Base-by-base conservation (phyloP, 2,797 vertebrate genomes). In the Lacerta agilis region DNA sequence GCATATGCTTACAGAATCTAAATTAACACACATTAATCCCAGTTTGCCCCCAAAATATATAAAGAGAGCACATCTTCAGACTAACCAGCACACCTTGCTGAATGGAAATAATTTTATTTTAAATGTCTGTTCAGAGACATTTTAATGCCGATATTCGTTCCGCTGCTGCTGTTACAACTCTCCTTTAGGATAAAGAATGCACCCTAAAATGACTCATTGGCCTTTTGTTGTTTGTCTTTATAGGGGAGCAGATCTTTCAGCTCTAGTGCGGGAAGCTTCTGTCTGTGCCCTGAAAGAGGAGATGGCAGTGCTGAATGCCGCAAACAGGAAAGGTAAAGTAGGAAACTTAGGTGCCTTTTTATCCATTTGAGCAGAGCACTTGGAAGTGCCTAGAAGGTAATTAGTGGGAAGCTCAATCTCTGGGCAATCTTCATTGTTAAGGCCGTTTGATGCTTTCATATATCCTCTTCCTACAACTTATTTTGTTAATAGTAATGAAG, bases 231-330 rank as follows among this genome's bases (percentile, higher is more conserved):
- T 91, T 25, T 87, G 45, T 82, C 11, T 87, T 20, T 89, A 1
- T 77, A 99, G 99, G 64, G 99, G 98, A 1, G 99, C 99, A 17
- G 99, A 99, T 92, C 97, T 99, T 93, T 98, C 98, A 0, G 99
- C 98, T 0, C 94, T 99, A 0, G 98, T 99, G 55, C 97, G 98
- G 58, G 99, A 99, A 95, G 99, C 99, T 4, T 99, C 98, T 1
- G 13, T 99, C 10, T 98, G 97, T 1, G 98, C 98, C 41, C 95
- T 99, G 93, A 97, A 97, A 92, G 94, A 95, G 72, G 95, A 97
- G 93, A 94, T 99, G 93, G 95, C 95, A 82, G 90, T 94, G 86
- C 94, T 93, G 77, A 87, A 89, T 38, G 61, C 88, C 15, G 87
- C 94, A 11, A 89, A 90, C 78, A 91, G 81, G 69, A 94, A 92